These are phyloP conservation scores for Anhinga anhinga DNA, from an alignment of 2,113 vertebrate species.

Conservation along the genomic window DNA sequence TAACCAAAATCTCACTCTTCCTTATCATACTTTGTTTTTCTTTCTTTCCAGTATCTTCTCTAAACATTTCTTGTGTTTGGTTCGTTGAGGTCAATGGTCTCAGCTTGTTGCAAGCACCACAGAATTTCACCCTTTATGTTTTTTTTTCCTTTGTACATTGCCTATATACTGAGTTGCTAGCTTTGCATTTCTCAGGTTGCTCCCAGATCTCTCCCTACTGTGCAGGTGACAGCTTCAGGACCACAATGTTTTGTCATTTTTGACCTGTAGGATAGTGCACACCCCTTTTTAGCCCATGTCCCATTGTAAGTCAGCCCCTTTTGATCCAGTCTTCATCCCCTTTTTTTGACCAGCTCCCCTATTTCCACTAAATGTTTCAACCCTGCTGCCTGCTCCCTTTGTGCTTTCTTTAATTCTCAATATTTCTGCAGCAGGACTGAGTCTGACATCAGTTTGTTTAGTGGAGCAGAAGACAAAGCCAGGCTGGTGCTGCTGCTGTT, in stretches of 20 bases:
- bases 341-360: constrained; percentile 61
- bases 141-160: not conserved
- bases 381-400: constrained; percentile 47
- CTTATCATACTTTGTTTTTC: not conserved
- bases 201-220: not conserved
- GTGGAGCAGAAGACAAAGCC: constrained; percentile 61
- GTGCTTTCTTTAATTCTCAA: constrained; percentile 45
- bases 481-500: constrained; percentile 26
- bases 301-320: constrained; percentile 51
- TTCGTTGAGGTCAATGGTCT: not conserved
- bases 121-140: not conserved
- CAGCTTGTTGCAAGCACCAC: not conserved
- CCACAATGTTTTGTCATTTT: constrained; percentile 30
- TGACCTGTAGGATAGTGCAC: constrained; percentile 25
- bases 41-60: not conserved
- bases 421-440: constrained; percentile 32
- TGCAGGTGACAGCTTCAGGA: constrained; percentile 5
- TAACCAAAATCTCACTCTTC: not conserved
- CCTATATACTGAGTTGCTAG: not conserved
- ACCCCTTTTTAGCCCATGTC: constrained; percentile 11
- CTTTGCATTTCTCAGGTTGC: constrained; percentile 9
- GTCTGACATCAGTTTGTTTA: constrained; percentile 38
- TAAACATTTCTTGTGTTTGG: not conserved
- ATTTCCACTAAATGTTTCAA: constrained; percentile 38
- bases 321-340: constrained; percentile 31